These are phyloP conservation scores for Halcyon badia DNA, from an alignment of 2,797 vertebrate species.

Conservation along the genomic window DNA sequence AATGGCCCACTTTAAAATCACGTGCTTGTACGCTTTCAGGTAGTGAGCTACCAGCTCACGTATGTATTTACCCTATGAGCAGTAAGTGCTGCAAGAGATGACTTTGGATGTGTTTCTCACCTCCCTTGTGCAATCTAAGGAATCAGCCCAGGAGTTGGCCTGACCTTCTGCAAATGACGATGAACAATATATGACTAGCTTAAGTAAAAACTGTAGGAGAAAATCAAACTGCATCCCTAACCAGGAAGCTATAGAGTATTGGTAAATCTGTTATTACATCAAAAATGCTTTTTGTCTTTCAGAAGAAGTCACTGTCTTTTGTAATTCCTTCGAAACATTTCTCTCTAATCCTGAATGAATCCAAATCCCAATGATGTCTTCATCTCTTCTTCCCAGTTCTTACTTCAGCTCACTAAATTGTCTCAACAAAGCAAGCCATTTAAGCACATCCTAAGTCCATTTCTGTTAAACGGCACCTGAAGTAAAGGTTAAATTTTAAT, in stretches of 20 bases:
- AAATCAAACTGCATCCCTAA: background rate
- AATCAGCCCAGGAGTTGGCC: background rate
- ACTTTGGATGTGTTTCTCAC: background rate
- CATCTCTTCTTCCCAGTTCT: background rate
- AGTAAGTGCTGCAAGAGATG: background rate
- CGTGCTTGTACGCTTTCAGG: background rate
- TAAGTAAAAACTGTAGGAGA: background rate
- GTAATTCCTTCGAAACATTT: background rate
- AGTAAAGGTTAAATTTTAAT: constrained; percentile 59
- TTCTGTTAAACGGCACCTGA: constrained; percentile 39
- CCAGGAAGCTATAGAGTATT: background rate
- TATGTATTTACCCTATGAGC: background rate
- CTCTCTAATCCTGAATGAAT: background rate
- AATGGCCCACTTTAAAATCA: background rate
- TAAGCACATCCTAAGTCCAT: background rate
- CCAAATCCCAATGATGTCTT: background rate
- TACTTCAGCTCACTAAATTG: background rate
- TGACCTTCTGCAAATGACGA: background rate
- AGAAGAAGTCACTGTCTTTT: background rate
- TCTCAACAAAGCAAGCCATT: background rate
- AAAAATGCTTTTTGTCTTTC: background rate
- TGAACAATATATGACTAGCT: background rate
- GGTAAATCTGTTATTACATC: background rate
- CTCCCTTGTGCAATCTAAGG: background rate
- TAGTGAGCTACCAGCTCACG: background rate